Base-by-base conservation (phyloP, 2,113 vertebrate species). In the Epinephelus lanceolatus region DNA sequence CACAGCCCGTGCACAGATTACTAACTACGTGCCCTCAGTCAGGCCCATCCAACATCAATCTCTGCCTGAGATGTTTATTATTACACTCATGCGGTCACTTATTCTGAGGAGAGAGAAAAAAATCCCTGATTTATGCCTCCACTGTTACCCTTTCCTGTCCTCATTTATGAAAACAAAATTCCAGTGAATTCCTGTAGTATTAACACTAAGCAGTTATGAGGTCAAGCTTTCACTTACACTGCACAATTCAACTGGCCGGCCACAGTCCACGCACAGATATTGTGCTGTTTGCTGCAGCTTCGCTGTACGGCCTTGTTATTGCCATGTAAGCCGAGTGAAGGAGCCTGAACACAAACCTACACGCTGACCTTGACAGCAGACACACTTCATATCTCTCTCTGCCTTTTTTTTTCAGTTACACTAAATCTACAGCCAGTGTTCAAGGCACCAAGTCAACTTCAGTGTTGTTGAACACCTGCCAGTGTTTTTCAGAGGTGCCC, bases 11-110 rank as follows among this genome's bases (percentile, higher is more conserved):
- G 49, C 60, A 69, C 12, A 49, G 59, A 80, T 81, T 79, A 76
- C 83, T 59, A 84, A 84, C 88, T 96, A 96, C 95, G 95, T 96
- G 95, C 95, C 89, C 90, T 84, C n/a, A 78, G 91, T 95, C 95
- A 95, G 92, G 89, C 88, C 90, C 91, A 83, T 93, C 90, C 68
- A 19, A 83, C 89, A 91, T 93, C 83, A 78, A 85, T 93, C 94
- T 94, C 85, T 86, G 87, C 71, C 87, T 72, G 62, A 61, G 23
- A 88, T 94, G 93, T 94, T 95, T 95, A 89, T 94, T 94, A 92
- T 94, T 93, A 90, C 86, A 90, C 91, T 81, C 81, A 78, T 89
- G 89, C 27, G 12, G 86, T 86, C 87, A 89, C 92, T 89, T 88
- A 91, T 88, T 93, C 81, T 80, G 62, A 87, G 69, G 71, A 62